These are phyloP conservation scores for Epistrophella euchroma DNA, from an alignment of 2,888 invertebrate species.

Conservation along the genomic window DNA sequence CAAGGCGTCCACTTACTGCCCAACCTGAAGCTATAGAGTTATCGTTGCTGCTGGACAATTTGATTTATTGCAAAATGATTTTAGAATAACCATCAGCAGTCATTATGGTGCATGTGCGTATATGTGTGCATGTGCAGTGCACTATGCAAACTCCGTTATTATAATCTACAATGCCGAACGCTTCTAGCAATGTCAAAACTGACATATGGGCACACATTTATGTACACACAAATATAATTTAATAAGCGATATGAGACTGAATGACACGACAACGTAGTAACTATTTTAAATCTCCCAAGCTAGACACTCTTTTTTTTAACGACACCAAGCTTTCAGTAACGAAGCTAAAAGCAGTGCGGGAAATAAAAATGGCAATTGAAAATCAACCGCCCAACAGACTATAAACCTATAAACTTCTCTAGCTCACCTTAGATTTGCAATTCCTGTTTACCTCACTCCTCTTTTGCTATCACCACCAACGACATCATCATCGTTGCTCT, in stretches of 20 bases:
- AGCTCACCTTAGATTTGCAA: slow-evolving; percentile 74
- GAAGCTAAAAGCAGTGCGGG: slow-evolving; percentile 36
- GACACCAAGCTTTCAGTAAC: slow-evolving; percentile 54
- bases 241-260: slow-evolving; percentile 73
- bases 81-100: slow-evolving; percentile 70
- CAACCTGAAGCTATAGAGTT: slow-evolving; percentile 24
- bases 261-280: slow-evolving; percentile 54
- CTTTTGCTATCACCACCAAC: not conserved
- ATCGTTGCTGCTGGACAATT: slow-evolving; percentile 41
- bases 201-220: slow-evolving; percentile 57
- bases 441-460: slow-evolving; percentile 70
- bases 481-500: slow-evolving; percentile 29
- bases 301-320: slow-evolving; percentile 47
- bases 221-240: slow-evolving; percentile 66
- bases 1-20: slow-evolving; percentile 59
- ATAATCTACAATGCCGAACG: slow-evolving; percentile 37
- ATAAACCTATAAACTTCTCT: slow-evolving; percentile 53
- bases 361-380: slow-evolving; percentile 65
- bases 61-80: slow-evolving; percentile 70
- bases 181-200: slow-evolving; percentile 70
- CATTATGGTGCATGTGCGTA: slow-evolving; percentile 42
- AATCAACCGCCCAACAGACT: slow-evolving; percentile 73
- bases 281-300: slow-evolving; percentile 29
- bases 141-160: slow-evolving; percentile 28
- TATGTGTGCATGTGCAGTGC: no score